Conservation (phyloP, 2,113 vertebrate genomes). For the Macrotis lagotis region DNA sequence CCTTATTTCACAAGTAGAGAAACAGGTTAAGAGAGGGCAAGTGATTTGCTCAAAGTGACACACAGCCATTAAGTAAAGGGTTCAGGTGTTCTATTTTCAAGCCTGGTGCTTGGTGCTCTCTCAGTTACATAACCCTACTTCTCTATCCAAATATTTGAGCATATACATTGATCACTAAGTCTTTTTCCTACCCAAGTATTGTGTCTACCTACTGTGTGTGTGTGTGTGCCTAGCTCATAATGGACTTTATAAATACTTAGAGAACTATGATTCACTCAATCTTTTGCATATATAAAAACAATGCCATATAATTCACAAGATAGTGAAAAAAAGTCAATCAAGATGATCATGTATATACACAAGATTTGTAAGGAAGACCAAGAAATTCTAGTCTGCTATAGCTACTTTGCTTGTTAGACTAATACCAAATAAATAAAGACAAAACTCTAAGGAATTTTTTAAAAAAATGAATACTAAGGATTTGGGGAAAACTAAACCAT, state of each 20-base stretch:
- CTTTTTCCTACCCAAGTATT: not conserved
- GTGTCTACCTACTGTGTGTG: not conserved
- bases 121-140: not conserved
- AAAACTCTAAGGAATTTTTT: not conserved
- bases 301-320: not conserved
- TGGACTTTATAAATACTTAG: not conserved
- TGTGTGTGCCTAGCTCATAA: not conserved
- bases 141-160: not conserved
- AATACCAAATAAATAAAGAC: not conserved
- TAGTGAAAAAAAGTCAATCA: not conserved
- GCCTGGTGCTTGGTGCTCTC: not conserved
- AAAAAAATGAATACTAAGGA: not conserved
- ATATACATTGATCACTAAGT: not conserved
- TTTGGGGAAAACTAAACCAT: not conserved
- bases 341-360: not conserved
- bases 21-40: not conserved
- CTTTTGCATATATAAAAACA: not conserved
- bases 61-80: not conserved
- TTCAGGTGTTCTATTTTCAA: not conserved
- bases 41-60: not conserved
- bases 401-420: not conserved
- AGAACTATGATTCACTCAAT: fast-evolving
- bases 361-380: conserved; percentile 19
- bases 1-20: not conserved
- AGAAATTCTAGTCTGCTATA: not conserved